A percentile compares a stretch with the other conserved stretches of the same genome.
These are phyloP conservation scores for Pogonophryne albipinna DNA, from an alignment of 2,797 vertebrate species.

Conservation along the genomic window DNA sequence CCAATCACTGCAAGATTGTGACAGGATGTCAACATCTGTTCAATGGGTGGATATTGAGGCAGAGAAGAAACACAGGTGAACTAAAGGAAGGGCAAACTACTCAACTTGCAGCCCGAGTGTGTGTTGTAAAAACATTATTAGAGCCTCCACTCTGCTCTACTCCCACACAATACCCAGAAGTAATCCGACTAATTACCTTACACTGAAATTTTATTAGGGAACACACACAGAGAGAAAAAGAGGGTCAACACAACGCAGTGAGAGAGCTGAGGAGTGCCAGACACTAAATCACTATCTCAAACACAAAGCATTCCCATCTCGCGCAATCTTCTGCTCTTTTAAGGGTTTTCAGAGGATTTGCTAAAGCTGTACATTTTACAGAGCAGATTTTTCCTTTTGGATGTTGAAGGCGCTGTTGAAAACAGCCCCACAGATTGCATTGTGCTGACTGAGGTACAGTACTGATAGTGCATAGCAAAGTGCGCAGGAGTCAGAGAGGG, in stretches of 20 bases:
- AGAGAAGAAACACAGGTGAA: constrained; percentile 19
- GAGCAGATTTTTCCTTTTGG: constrained; percentile 58
- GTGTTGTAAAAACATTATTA: constrained; percentile 37
- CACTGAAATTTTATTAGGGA: constrained; percentile 56
- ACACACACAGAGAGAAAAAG: constrained; percentile 38
- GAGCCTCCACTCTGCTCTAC: constrained; percentile 39
- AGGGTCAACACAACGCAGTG: constrained; percentile 24
- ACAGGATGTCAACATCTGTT: constrained; percentile 28
- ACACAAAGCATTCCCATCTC: constrained; percentile 74
- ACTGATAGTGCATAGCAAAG: constrained; percentile 68
- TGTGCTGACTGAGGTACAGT: constrained; percentile 76
- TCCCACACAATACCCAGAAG: constrained; percentile 58
- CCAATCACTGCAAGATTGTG: not conserved
- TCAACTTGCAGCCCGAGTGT: constrained; percentile 16
- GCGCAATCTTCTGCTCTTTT: constrained; percentile 46
- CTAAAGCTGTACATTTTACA: constrained; percentile 67
- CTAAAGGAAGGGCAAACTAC: constrained; percentile 9
- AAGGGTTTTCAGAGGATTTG: constrained; percentile 62
- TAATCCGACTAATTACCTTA: constrained; percentile 71
- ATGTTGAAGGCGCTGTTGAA: constrained; percentile 61
- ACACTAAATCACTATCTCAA: constrained; percentile 69
- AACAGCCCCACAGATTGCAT: constrained; percentile 64
- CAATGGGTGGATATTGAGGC: constrained; percentile 14
- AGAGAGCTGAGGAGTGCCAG: constrained; percentile 50
- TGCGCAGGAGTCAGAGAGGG: constrained; percentile 63